phyloP scores from a whole-genome alignment of 2,888 invertebrate genomes.

The Phortica magna region DNA sequence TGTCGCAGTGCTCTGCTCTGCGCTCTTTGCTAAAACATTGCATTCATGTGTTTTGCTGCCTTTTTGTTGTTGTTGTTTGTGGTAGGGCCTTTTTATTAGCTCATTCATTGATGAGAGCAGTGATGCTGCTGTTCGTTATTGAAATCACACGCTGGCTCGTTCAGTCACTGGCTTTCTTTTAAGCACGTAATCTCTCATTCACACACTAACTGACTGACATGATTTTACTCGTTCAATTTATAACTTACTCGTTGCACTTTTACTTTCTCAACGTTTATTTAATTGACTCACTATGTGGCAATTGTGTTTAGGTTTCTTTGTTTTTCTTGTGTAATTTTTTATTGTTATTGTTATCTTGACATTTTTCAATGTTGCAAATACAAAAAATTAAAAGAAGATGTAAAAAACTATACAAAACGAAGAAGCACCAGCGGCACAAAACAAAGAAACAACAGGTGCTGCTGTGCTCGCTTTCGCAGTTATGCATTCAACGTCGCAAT shows the following conservation, averaged over 20 bases:
- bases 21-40: not conserved
- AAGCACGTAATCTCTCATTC: not conserved
- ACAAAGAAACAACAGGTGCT: no score
- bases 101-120: not conserved
- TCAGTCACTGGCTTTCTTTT: not conserved
- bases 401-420: no score
- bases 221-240: not conserved
- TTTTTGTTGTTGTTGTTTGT: not conserved
- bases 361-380: slow-evolving; percentile 28
- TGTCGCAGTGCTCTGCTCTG: no score
- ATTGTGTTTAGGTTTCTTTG: not conserved
- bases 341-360: not conserved
- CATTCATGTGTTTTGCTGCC: not conserved
- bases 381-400: not conserved
- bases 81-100: not conserved
- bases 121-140: not conserved
- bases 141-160: not conserved
- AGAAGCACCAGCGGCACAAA: no score
- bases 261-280: slow-evolving; percentile 9
- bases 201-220: not conserved
- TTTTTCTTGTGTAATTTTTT: slow-evolving; percentile 7
- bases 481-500: not conserved
- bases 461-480: not conserved
- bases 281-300: not conserved
- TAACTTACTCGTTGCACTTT: slow-evolving; percentile 1